Evolutionary conservation across 2,113 vertebrate species (phyloP), one percentile per base, ranked within the genome.

Genomic region (Microtus richardsoni): DNA sequence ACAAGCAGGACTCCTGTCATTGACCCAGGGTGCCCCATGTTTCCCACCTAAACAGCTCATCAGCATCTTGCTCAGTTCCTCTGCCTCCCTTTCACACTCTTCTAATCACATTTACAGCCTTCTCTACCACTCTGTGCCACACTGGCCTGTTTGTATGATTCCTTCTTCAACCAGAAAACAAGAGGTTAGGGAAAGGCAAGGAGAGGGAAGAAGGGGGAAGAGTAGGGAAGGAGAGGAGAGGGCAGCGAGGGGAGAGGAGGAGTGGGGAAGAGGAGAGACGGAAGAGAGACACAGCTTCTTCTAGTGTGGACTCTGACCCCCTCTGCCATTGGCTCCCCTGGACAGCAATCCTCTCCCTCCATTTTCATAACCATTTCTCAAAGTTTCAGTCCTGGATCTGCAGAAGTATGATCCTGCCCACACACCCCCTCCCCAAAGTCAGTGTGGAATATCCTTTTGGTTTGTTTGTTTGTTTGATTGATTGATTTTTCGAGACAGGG

Each of bases 101-200:
- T 68, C 39, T 75, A 77, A 21, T 39, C 62, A 68, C 7, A 66
- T 87, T 52, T 54, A 41, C 16, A 68, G 9, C 28, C 49, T 70
- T 33, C 9, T 41, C 12, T 47, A 41, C 39, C 54, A n/a, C 68
- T 79, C 73, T 88, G 28, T 21, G 71, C 49, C 30, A 73, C 82
- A 70, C 13, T 68, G 49, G 30, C 36, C 33, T 68, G n/a, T 58
- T 33, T 19, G 58, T 30, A 7, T 41, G 36, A 3, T 33, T 26
- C 60, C 47, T 93, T 93, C 89, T 93, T 93, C 80, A 91, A 49
- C 44, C 22, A 92, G 58, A 21, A 92, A 39, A 33, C 44, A 36
- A 74, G 24, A 30, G 19, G 13, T 11, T 19, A 5, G 39, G 28
- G 24, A 30, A 10, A 85, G 28, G 28, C 24, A 3, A 26, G 58